phyloP scores from a whole-genome alignment of 2,113 vertebrate species.

The Balaeniceps rex region DNA sequence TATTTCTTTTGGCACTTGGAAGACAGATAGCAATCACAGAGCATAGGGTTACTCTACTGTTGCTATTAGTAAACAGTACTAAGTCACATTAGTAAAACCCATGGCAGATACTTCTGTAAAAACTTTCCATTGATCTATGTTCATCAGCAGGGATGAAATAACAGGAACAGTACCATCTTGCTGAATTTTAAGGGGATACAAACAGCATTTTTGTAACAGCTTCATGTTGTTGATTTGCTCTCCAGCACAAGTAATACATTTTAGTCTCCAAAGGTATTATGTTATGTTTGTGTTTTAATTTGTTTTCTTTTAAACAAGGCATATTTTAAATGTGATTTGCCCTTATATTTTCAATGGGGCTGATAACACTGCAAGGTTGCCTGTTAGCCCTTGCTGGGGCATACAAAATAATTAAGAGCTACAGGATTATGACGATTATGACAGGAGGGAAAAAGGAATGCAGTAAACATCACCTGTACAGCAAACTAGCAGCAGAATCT shows the following conservation, averaged over 20 bases:
- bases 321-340: background rate
- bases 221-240: background rate
- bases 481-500: background rate
- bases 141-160: background rate
- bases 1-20: background rate
- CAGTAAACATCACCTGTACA: background rate
- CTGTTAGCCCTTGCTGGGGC: background rate
- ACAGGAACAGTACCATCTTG: background rate
- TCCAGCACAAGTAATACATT: background rate
- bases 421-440: background rate
- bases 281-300: background rate
- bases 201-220: background rate
- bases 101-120: background rate
- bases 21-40: background rate
- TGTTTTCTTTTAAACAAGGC: background rate
- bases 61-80: no score
- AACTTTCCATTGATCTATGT: background rate
- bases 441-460: background rate
- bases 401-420: background rate
- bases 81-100: background rate
- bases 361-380: background rate
- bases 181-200: background rate
- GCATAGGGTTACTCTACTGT: background rate
- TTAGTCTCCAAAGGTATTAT: background rate
- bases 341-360: background rate